Percentiles rank a stretch among this genome's conserved stretches.
phyloP scores from a whole-genome alignment of 2,888 invertebrate species.

The Phymatocera aterrima region DNA sequence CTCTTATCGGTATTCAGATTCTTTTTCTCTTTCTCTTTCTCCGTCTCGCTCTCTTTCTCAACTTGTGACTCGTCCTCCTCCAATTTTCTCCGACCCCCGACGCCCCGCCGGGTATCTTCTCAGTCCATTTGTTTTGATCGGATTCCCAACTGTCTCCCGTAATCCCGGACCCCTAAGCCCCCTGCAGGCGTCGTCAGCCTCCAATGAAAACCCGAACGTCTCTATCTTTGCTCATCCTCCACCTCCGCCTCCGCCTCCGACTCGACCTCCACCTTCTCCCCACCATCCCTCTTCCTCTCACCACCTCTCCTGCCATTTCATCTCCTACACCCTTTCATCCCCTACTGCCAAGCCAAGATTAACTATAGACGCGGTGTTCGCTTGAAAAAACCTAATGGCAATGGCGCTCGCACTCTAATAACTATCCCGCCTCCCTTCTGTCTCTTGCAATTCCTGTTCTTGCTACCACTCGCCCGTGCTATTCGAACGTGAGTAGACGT shows the following conservation, averaged over 20 bases:
- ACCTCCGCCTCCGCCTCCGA: constrained; percentile 47
- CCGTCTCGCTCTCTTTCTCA: constrained; percentile 18
- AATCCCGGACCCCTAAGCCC: constrained; percentile 69
- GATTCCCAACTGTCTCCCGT: constrained; percentile 71
- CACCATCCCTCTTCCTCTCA: constrained; percentile 22
- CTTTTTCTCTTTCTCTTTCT: constrained; percentile 49
- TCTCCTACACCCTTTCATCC: constrained; percentile 28
- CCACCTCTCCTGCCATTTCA: constrained; percentile 54
- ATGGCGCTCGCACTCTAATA: constrained; percentile 14
- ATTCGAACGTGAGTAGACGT: background rate
- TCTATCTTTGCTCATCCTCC: constrained; percentile 53
- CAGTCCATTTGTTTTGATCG: constrained; percentile 74
- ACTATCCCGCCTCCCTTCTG: constrained; percentile 3
- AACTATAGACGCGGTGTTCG: constrained; percentile 49
- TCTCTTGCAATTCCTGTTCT: background rate
- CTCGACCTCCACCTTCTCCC: constrained; percentile 49
- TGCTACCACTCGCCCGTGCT: constrained; percentile 12
- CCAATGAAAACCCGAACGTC: constrained; percentile 70
- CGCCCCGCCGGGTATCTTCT: constrained; percentile 61
- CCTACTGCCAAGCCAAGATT: constrained; percentile 50
- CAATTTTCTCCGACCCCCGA: constrained; percentile 19
- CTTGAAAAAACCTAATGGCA: constrained; percentile 33
- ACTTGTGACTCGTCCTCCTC: constrained; percentile 16
- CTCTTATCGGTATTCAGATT: constrained; percentile 70
- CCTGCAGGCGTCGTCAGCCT: constrained; percentile 68